These are phyloP conservation scores for Cuculus canorus DNA, from an alignment of 2,797 vertebrate species.

Conservation along the genomic window DNA sequence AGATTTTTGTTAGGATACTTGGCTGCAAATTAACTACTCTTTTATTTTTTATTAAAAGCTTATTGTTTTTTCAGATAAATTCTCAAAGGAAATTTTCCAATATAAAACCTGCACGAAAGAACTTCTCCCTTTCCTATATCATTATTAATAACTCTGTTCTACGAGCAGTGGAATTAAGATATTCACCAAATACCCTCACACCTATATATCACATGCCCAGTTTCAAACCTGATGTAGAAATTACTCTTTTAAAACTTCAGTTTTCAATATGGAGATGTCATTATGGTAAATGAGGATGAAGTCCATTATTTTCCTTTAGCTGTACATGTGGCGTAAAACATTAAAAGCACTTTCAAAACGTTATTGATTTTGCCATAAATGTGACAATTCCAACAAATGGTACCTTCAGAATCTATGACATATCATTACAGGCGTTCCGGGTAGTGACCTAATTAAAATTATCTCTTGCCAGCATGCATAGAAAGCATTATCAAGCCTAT, in stretches of 20 bases:
- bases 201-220: background rate
- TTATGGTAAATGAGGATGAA: slow-evolving; percentile 27
- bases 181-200: slow-evolving; percentile 10
- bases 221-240: background rate
- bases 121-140: background rate
- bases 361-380: slow-evolving; percentile 41
- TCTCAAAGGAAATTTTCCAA: background rate
- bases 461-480: background rate
- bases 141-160: background rate
- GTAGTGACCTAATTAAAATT: background rate
- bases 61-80: background rate
- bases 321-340: background rate
- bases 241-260: background rate
- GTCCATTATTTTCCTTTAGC: slow-evolving; percentile 34
- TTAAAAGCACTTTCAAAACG: slow-evolving; percentile 6
- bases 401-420: background rate
- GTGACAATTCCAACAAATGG: background rate
- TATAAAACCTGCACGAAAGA: background rate
- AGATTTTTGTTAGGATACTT: background rate
- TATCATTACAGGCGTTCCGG: background rate
- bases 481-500: background rate
- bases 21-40: background rate
- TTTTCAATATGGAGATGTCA: background rate
- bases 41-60: background rate
- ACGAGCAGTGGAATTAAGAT: background rate